Evolutionary conservation across 2,888 invertebrate genomes (phyloP), one percentile per base, ranked within the genome.

Genomic region (Agrochola circellaris): DNA sequence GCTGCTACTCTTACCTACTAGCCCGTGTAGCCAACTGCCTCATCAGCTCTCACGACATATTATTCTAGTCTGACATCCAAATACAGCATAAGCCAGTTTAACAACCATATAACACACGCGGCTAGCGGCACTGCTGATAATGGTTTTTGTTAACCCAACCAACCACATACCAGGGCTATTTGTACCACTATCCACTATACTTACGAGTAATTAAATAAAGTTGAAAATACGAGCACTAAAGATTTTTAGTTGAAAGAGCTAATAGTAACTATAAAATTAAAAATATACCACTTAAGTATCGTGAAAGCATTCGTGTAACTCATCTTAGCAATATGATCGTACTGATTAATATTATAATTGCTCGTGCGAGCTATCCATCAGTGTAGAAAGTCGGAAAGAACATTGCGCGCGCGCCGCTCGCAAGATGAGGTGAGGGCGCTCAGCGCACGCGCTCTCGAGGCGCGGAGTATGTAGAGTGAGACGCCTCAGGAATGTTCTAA

Each of bases 281-380:
- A 79, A 80, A 65, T 65, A 58, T 51, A 51, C 48, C 82, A 87
- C 82, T 82, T 73, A 74, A 87, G 83, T 86, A 90, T 92, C 93
- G 93, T 94, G 94, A 95, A 95, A 95, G 94, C 93, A 93, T 92
- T 92, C 91, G 89, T 90, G 93, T 94, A 94, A 94, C 93, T 94
- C 95, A 93, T 94, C 93, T 94, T 88, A 90, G 91, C 91, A 91
- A 92, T 94, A 93, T 93, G 95, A 94, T 95, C 95, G 95, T 94
- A 93, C 95, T 96, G 95, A 96, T 96, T 96, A 96, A 96, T 96
- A 96, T 95, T 96, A 94, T 96, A 96, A 96, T 96, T 96, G 95
- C 92, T 93, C 91, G 93, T 92, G 94, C 95, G 95, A 93, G 93
- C 94, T 94, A 96, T 96, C 94, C 94, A 94, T 96, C 95, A 95